Percentiles rank a stretch among this genome's conserved stretches.
These are phyloP conservation scores for Blastobasis lacticolella DNA, from an alignment of 2,888 invertebrate species.

Conservation along the genomic window DNA sequence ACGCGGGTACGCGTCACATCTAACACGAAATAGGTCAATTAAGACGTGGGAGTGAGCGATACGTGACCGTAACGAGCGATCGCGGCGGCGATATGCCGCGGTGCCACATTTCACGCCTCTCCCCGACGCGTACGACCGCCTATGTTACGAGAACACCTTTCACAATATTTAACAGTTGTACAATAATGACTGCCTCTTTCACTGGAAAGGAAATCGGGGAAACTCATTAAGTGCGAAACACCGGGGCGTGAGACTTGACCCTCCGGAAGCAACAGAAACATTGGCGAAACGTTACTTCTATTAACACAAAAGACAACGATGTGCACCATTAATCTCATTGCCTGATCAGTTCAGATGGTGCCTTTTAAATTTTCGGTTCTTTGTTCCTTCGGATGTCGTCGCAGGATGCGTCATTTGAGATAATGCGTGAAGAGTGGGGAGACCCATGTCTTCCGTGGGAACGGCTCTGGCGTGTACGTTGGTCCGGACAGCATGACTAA, in stretches of 20 bases:
- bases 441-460: slow-evolving; percentile 25
- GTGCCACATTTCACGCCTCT: slow-evolving; percentile 65
- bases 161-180: background rate
- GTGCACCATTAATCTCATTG: too few species aligned
- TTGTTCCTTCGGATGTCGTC: too few species aligned
- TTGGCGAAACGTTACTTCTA: slow-evolving; percentile 7
- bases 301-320: too few species aligned
- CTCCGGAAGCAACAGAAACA: slow-evolving; percentile 31
- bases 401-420: too few species aligned
- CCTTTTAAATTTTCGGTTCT: too few species aligned
- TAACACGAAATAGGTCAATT: slow-evolving; percentile 73
- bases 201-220: too few species aligned
- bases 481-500: slow-evolving; percentile 24
- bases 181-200: too few species aligned
- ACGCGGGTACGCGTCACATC: slow-evolving; percentile 37
- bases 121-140: slow-evolving; percentile 36
- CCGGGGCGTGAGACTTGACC: slow-evolving; percentile 40
- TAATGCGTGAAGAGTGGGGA: too few species aligned
- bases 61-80: slow-evolving; percentile 71
- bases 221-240: background rate
- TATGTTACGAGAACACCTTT: slow-evolving; percentile 23
- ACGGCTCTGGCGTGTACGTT: slow-evolving; percentile 8
- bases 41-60: slow-evolving; percentile 68
- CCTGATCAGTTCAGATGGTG: too few species aligned
- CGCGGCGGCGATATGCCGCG: slow-evolving; percentile 38